These are phyloP conservation scores for Plebejus melissa DNA, from an alignment of 2,888 invertebrate genomes.

Conservation along the genomic window DNA sequence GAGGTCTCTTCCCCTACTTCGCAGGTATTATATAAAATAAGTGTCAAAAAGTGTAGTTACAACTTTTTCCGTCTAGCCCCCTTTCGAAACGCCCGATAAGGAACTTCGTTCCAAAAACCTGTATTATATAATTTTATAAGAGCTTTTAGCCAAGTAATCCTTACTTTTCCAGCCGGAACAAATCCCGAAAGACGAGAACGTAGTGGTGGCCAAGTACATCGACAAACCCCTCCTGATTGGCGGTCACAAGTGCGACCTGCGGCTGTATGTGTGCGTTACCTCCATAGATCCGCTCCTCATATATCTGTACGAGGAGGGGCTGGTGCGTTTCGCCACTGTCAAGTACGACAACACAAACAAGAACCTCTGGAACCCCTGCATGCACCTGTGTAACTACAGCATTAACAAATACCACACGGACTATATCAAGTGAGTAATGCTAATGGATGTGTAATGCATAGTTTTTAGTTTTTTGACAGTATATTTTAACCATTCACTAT, in stretches of 20 bases:
- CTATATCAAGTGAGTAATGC: constrained; percentile 89
- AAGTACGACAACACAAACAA: constrained; percentile 95
- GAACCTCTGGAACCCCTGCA: constrained; percentile 96
- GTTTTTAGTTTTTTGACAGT: too few relatives aligned
- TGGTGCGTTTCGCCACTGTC: constrained; percentile 96
- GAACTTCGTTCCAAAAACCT: not conserved
- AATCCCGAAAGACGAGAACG: constrained; percentile 93
- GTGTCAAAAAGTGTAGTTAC: too few relatives aligned
- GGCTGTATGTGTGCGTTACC: constrained; percentile 96
- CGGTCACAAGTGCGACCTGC: constrained; percentile 97
- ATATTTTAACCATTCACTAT: too few relatives aligned
- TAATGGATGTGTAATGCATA: not conserved
- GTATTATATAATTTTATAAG: not conserved
- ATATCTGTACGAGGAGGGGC: constrained; percentile 97
- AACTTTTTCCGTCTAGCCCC: too few relatives aligned
- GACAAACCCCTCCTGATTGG: constrained; percentile 92
- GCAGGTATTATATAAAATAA: too few relatives aligned
- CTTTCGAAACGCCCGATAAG: too few relatives aligned
- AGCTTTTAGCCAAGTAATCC: not conserved
- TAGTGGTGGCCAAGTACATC: constrained; percentile 94
- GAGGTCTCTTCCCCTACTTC: too few relatives aligned
- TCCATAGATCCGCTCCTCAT: constrained; percentile 96
- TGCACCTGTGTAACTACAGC: constrained; percentile 99
- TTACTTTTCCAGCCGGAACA: constrained; percentile 47
- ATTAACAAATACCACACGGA: constrained; percentile 98